phyloP scores from a whole-genome alignment of 2,888 invertebrate genomes.

The Flexamia atlantica region DNA sequence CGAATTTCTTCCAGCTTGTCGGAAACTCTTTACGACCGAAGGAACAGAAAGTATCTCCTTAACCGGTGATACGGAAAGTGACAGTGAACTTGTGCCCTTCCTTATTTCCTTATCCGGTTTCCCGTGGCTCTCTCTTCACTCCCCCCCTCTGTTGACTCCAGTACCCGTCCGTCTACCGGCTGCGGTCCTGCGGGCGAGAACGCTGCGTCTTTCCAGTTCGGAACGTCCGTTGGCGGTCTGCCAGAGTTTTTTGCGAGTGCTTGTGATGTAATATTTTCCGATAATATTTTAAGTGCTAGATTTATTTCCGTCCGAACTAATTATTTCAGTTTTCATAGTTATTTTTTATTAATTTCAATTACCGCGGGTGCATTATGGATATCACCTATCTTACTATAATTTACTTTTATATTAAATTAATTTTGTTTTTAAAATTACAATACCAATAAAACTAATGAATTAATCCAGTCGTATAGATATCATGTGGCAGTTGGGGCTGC shows the following conservation, averaged over 20 bases:
- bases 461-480: no score
- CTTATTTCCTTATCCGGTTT: constrained; percentile 24
- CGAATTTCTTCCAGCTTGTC: not conserved
- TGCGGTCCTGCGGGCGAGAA: not conserved
- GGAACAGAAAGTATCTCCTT: not conserved
- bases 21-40: not conserved
- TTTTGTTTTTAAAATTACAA: no score
- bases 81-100: constrained; percentile 30
- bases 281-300: no score
- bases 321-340: no score
- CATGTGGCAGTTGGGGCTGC: no score
- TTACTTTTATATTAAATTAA: no score
- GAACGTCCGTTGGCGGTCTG: not conserved
- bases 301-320: no score
- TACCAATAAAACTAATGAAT: no score
- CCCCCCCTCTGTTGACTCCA: not conserved
- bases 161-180: not conserved
- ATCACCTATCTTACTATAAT: no score
- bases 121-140: not conserved
- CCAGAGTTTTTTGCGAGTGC: not conserved
- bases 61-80: constrained; percentile 13
- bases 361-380: no score
- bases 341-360: no score
- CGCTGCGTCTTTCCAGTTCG: not conserved
- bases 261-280: no score